These are phyloP conservation scores for Tachycineta bicolor DNA, from an alignment of 2,113 vertebrate species.

Conservation along the genomic window DNA sequence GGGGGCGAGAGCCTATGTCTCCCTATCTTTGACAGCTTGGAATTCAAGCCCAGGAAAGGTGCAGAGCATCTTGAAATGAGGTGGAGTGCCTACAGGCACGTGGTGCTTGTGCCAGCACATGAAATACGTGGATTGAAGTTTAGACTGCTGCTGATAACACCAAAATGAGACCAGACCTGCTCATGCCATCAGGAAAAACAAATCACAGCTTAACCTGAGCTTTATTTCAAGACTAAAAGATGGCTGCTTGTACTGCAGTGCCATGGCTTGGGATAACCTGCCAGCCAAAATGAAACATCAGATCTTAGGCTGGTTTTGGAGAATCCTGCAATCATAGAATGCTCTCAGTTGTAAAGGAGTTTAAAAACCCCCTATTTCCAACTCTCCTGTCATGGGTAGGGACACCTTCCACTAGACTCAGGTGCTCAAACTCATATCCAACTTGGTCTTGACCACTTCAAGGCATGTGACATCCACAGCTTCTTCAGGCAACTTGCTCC, in stretches of 20 bases:
- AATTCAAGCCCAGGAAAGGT: not conserved
- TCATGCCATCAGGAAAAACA: not conserved
- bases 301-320: not conserved
- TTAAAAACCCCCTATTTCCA: not conserved
- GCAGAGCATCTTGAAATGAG: not conserved
- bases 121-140: not conserved
- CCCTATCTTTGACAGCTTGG: not conserved
- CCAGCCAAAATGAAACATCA: not conserved
- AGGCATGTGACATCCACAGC: not conserved
- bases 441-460: not conserved
- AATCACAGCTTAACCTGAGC: not conserved
- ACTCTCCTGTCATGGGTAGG: rapidly evolving
- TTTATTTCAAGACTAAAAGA: not conserved
- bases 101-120: rapidly evolving
- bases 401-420: not conserved
- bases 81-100: not conserved
- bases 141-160: not conserved
- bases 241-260: not conserved
- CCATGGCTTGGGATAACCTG: not conserved
- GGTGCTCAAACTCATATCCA: not conserved
- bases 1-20: not conserved
- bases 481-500: not conserved
- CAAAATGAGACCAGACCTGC: not conserved
- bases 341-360: not conserved
- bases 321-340: not conserved